A percentile compares a stretch with the other conserved stretches of the same genome.
Evolutionary conservation across 2,888 invertebrate species (phyloP).

Genomic region (Syrista parreyssii): DNA sequence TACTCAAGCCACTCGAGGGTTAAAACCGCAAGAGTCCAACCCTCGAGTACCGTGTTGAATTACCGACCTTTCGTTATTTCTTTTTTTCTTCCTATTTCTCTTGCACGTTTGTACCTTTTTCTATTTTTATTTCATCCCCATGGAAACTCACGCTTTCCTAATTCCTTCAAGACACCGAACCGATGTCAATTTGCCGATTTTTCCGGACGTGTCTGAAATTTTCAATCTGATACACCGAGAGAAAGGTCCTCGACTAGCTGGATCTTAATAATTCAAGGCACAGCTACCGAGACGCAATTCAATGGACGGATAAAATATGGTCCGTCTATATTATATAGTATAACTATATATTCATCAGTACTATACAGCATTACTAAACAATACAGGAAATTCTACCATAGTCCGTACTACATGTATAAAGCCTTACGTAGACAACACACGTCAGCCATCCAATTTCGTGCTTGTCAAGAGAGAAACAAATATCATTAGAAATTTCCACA

Average conservation of each 20-base stretch:
- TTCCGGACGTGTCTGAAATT: not conserved
- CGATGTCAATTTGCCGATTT: not conserved
- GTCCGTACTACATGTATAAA: not conserved
- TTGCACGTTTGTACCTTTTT: not conserved
- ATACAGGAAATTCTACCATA: not conserved
- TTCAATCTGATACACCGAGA: not conserved
- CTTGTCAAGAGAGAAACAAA: constrained; percentile 2
- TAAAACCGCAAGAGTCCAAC: not conserved
- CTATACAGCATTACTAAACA: not conserved
- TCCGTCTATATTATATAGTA: not conserved
- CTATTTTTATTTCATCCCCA: not conserved
- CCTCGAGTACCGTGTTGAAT: not conserved
- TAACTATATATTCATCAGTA: not conserved
- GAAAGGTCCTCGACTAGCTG: not conserved
- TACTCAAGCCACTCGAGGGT: not conserved
- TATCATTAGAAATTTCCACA: not conserved
- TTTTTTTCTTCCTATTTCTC: not conserved
- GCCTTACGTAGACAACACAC: not conserved
- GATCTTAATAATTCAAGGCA: not conserved
- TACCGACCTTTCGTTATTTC: not conserved
- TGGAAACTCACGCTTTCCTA: not conserved
- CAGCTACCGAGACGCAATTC: not conserved
- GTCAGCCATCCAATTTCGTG: not conserved
- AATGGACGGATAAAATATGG: not conserved
- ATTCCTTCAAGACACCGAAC: not conserved